Conservation (phyloP, 1,140 invertebrate species). For the Drosophila nigromelanica region DNA sequence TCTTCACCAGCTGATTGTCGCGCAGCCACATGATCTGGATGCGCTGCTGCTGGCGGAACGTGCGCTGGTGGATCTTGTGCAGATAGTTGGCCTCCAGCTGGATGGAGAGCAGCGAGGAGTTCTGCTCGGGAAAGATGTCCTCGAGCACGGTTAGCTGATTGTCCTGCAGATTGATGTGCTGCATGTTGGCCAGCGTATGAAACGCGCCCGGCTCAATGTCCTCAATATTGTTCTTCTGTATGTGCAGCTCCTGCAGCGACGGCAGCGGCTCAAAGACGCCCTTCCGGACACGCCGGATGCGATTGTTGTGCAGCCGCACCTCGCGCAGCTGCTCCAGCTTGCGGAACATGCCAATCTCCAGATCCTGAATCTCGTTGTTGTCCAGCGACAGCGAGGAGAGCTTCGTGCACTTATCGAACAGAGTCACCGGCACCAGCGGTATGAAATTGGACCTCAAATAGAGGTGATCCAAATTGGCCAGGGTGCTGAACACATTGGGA, state of each 20-base stretch:
- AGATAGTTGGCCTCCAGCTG: slow-evolving; percentile 94
- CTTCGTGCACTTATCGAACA: slow-evolving; percentile 90
- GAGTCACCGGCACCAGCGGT: slow-evolving; percentile 88
- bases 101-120: slow-evolving; percentile 91
- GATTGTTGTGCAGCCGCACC: slow-evolving; percentile 94
- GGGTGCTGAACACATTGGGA: slow-evolving; percentile 88
- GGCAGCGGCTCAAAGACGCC: slow-evolving; percentile 93
- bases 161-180: slow-evolving; percentile 94
- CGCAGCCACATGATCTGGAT: slow-evolving; percentile 94
- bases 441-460: slow-evolving; percentile 95
- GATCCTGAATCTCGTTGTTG: slow-evolving; percentile 93
- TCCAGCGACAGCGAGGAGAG: slow-evolving; percentile 94
- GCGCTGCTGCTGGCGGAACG: slow-evolving; percentile 90
- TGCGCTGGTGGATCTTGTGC: slow-evolving; percentile 90
- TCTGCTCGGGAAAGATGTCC: slow-evolving; percentile 90
- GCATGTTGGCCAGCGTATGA: slow-evolving; percentile 91
- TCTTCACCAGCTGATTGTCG: slow-evolving; percentile 90
- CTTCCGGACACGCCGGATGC: slow-evolving; percentile 89
- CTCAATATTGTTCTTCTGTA: slow-evolving; percentile 93
- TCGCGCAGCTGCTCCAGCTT: slow-evolving; percentile 90
- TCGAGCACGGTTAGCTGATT: slow-evolving; percentile 91
- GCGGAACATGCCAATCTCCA: slow-evolving; percentile 92
- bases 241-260: slow-evolving; percentile 91
- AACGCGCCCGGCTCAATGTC: slow-evolving; percentile 93
- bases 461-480: slow-evolving; percentile 91